A percentile compares a stretch with the other conserved stretches of the same genome.
These are phyloP conservation scores for Protonibea diacanthus DNA, from an alignment of 2,797 vertebrate species.

Conservation along the genomic window DNA sequence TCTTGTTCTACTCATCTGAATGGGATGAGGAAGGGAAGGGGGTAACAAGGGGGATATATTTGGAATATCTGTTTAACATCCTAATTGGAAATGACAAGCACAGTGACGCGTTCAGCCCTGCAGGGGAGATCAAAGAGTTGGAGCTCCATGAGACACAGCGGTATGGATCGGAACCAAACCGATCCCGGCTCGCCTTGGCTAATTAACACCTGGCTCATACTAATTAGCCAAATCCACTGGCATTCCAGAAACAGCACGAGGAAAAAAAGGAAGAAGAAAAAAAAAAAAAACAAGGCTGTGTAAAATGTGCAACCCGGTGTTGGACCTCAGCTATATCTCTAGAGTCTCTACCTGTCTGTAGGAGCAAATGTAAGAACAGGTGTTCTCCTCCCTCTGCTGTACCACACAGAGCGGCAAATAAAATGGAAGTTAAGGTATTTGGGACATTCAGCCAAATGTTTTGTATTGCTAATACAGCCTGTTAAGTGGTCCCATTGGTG, in stretches of 20 bases:
- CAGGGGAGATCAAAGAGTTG: conserved; percentile 77
- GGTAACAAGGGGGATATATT: conserved; percentile 63
- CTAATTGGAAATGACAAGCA: conserved; percentile 83
- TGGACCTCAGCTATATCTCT: conserved; percentile 53
- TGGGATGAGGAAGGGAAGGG: conserved; percentile 55
- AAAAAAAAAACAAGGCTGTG: conserved; percentile 12
- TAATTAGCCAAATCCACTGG: conserved; percentile 73
- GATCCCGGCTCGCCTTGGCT: conserved; percentile 66
- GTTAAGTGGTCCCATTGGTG: conserved; percentile 47
- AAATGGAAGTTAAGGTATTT: conserved; percentile 21
- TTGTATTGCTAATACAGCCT: conserved; percentile 35
- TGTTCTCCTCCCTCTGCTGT: conserved; percentile 55
- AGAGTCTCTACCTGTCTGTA: conserved; percentile 48
- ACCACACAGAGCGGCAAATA: conserved; percentile 22
- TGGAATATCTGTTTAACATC: conserved; percentile 77
- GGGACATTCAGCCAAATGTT: conserved; percentile 46
- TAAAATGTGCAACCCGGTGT: conserved; percentile 53
- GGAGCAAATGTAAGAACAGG: conserved; percentile 63
- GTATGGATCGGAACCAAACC: conserved; percentile 76
- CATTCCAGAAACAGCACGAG: conserved; percentile 41
- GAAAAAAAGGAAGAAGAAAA: not conserved
- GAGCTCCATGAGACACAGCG: conserved; percentile 65
- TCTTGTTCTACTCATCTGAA: conserved; percentile 68
- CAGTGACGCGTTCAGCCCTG: conserved; percentile 71
- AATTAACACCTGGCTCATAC: conserved; percentile 80